These are phyloP conservation scores for Caenorhabditis sp. DNA, from an alignment of 2,888 invertebrate species.

Conservation along the genomic window DNA sequence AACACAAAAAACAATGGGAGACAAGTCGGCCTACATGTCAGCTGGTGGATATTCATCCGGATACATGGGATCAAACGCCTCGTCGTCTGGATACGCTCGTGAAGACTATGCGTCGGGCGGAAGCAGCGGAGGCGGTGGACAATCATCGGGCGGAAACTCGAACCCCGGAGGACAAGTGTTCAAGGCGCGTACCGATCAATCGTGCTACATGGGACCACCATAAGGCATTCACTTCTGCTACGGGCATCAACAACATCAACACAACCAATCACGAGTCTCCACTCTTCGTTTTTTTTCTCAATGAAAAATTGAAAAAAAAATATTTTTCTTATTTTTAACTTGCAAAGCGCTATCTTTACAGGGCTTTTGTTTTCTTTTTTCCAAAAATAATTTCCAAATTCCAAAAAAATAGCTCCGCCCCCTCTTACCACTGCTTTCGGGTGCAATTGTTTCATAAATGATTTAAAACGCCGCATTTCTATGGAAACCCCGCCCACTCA, in stretches of 20 bases:
- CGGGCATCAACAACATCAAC: conserved; percentile 6
- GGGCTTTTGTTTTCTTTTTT: too few relatives aligned
- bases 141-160: neutral
- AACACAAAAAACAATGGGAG: conserved; percentile 15
- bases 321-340: too few relatives aligned
- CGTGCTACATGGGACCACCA: conserved; percentile 24
- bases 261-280: too few relatives aligned
- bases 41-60: conserved; percentile 19
- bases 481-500: too few relatives aligned
- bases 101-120: conserved; percentile 14
- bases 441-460: too few relatives aligned
- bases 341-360: too few relatives aligned
- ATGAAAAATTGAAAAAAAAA: too few relatives aligned
- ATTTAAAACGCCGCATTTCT: too few relatives aligned
- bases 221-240: neutral
- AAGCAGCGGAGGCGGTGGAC: conserved; percentile 8
- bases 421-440: too few relatives aligned
- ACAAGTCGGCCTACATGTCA: conserved; percentile 22
- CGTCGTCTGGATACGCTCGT: conserved; percentile 14
- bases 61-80: conserved; percentile 22
- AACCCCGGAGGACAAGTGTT: conserved; percentile 27
- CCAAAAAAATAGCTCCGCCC: too few relatives aligned
- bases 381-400: too few relatives aligned
- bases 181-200: conserved; percentile 37
- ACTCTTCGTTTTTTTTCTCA: too few relatives aligned